Evolutionary conservation across 2,888 invertebrate species (phyloP).

Genomic region (Eilema depressum): DNA sequence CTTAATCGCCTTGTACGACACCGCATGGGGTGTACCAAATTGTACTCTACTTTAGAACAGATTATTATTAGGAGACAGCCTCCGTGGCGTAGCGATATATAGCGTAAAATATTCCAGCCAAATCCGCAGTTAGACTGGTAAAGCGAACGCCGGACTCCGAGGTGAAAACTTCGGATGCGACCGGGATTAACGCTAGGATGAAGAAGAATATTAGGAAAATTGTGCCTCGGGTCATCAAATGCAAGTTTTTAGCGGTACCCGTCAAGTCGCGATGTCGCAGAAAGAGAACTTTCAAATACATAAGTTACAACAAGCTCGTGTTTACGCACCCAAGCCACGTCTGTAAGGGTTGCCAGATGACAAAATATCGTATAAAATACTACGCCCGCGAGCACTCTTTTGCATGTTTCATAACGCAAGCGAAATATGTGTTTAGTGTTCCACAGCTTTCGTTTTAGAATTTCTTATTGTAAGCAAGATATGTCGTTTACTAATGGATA

Average conservation of each 20-base stretch:
- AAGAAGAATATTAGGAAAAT: too few species aligned
- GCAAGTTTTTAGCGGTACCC: slow-evolving; percentile 14
- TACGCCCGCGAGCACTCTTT: slow-evolving; percentile 59
- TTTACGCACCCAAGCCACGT: slow-evolving; percentile 73
- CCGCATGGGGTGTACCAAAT: too few species aligned
- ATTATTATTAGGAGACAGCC: too few species aligned
- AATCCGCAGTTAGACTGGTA: too few species aligned
- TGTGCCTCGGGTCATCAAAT: slow-evolving; percentile 16
- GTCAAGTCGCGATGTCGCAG: slow-evolving; percentile 36
- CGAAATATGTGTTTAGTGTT: slow-evolving; percentile 72
- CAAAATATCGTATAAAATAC: slow-evolving; percentile 79
- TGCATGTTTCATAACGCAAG: slow-evolving; percentile 74
- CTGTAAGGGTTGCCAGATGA: slow-evolving; percentile 71
- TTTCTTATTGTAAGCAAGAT: slow-evolving; percentile 33
- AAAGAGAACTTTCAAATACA: slow-evolving; percentile 48
- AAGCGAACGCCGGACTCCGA: too few species aligned
- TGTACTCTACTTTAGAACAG: too few species aligned
- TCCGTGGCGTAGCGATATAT: too few species aligned
- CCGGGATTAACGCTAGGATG: too few species aligned
- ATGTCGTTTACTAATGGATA: slow-evolving; percentile 14
- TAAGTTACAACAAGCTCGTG: slow-evolving; percentile 43
- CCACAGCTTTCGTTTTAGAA: slow-evolving; percentile 49
- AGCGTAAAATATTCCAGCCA: too few species aligned
- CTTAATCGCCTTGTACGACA: too few species aligned
- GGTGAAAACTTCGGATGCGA: too few species aligned